These are phyloP conservation scores for Chiridota heheva DNA, from an alignment of 35 echinoderm and acorn worm species.

Conservation along the genomic window DNA sequence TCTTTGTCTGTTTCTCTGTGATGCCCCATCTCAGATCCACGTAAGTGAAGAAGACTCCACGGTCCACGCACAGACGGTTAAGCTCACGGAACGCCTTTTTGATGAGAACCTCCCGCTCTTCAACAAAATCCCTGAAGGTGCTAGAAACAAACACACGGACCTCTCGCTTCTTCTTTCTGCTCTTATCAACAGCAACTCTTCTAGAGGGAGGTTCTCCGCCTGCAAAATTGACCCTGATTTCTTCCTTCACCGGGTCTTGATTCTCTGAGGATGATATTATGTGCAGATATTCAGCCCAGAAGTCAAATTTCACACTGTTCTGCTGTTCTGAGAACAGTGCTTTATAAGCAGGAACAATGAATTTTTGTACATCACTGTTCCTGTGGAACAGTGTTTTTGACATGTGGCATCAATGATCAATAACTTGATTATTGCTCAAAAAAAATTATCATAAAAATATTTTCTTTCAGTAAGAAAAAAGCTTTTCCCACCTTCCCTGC, in stretches of 20 bases:
- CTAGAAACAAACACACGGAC: constrained; percentile 89
- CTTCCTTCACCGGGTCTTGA: too few relatives aligned
- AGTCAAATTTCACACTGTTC: too few relatives aligned
- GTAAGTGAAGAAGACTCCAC: constrained; percentile 87
- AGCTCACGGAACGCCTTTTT: constrained; percentile 90
- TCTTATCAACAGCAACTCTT: not conserved
- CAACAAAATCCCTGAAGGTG: constrained; percentile 79
- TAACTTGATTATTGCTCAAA: too few relatives aligned
- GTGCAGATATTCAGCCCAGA: too few relatives aligned
- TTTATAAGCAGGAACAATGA: too few relatives aligned
- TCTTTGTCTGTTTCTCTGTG: constrained; percentile 59
- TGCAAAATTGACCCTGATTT: not conserved
- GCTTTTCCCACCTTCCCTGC: too few relatives aligned
- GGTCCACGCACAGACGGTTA: constrained; percentile 79
- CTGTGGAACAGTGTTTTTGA: too few relatives aligned
- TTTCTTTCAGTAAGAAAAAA: too few relatives aligned
- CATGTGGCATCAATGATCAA: too few relatives aligned
- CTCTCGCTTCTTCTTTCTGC: constrained; percentile 74
- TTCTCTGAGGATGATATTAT: not conserved
- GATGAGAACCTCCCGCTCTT: constrained; percentile 80
- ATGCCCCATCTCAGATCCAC: constrained; percentile 95
- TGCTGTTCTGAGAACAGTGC: too few relatives aligned
- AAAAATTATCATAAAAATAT: too few relatives aligned
- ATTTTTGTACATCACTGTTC: too few relatives aligned
- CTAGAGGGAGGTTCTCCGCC: not conserved